These are phyloP conservation scores for Oryzias melastigma DNA, from an alignment of 2,113 vertebrate genomes.

Conservation along the genomic window DNA sequence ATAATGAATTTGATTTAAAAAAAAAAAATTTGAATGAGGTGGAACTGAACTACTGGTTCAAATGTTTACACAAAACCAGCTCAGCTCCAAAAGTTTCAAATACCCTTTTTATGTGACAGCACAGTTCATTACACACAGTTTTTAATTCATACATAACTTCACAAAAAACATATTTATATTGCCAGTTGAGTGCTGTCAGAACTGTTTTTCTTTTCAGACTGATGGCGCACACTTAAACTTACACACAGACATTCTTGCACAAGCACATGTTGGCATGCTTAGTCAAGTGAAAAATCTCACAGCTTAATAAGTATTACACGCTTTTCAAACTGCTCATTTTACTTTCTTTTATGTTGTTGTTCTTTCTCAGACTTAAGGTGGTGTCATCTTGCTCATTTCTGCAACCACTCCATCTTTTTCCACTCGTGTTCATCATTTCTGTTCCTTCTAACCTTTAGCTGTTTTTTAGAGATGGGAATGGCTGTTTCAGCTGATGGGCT, in stretches of 20 bases:
- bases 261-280: constrained; percentile 31
- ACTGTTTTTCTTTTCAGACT: constrained; percentile 36
- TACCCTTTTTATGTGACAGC: not conserved
- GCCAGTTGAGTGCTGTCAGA: constrained; percentile 42
- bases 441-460: constrained; percentile 53
- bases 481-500: constrained; percentile 39
- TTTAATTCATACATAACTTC: too few species aligned
- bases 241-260: constrained; percentile 17
- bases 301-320: constrained; percentile 53
- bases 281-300: constrained; percentile 54
- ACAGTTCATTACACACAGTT: not conserved
- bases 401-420: constrained; percentile 25
- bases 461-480: constrained; percentile 59
- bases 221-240: constrained; percentile 16
- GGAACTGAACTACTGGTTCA: too few species aligned
- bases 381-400: constrained; percentile 43
- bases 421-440: constrained; percentile 55
- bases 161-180: constrained; percentile 30
- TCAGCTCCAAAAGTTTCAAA: too few species aligned
- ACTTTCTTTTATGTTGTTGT: not conserved
- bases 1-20: too few species aligned
- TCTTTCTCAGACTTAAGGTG: constrained; percentile 30
- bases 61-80: too few species aligned
- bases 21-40: too few species aligned
- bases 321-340: constrained; percentile 10